Base-by-base conservation (phyloP, 2,113 vertebrate genomes). In the Illadopsis cleaveri region DNA sequence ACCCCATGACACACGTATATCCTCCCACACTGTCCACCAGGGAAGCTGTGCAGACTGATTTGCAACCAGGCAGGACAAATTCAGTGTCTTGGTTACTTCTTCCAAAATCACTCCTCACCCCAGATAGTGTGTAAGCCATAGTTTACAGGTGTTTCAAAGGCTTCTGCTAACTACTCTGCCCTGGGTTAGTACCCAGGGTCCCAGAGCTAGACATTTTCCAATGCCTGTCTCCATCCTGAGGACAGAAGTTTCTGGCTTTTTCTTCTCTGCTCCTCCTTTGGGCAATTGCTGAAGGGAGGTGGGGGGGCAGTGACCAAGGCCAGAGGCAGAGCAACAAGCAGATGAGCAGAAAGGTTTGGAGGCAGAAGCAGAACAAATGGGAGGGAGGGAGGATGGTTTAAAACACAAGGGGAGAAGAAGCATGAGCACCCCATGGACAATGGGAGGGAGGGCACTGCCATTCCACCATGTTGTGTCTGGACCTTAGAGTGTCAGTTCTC, bases 401-500 rank as follows among this genome's bases (percentile, higher is more conserved):
- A 12, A 79, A 54, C 50, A 19, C 23, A n/a, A 68, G 45, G 40
- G 54, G 15, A 27, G 33, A 53, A 73, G 81, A 53, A 54, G 25
- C 3, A 6, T 27, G 35, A 91, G 62, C 38, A 57, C 22, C 9
- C n/a, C 40, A 4, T 18, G 48, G 77, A 4, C 8, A 16, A 42
- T 27, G 56, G 51, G 70, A 45, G 51, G 77, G 85, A 44, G 57
- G 40, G 70, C 40, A 12, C 57, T 93, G 73, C 90, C 2, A 6
- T 76, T 78, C 69, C 40, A 33, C 56, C 72, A 24, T 2, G 2
- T 33, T 5, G 1, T 15, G 64, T 82, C 95, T 35, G 25, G 83
- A 77, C 77, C 79, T 77, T 62, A 20, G 57, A 60, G 65, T 65
- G 48, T 69, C 23, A 89, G 93, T 93, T 88, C 93, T 93, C 94